Evolutionary conservation across 2,888 invertebrate genomes (phyloP), one percentile per base, ranked within the genome.

Genomic region (Anoncus sp.): DNA sequence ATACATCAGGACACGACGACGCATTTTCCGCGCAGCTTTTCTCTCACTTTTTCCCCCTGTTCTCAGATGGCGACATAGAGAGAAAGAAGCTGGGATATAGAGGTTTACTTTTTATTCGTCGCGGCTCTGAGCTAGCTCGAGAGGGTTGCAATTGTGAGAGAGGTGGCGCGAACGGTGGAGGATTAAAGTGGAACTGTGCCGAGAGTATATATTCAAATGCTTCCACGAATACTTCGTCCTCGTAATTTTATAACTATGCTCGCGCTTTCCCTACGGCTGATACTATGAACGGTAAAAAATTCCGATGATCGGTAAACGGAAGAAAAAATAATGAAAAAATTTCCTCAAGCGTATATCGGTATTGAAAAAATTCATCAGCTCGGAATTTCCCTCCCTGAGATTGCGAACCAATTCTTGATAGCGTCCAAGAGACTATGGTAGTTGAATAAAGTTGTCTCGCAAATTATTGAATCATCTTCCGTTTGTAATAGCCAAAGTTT

Each of bases 21-120:
- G 76, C 40, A 45, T 31, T 27, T 40, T 62, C 24, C 24, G 43
- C 71, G 35, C 27, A 72, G 38, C 69, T 67, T 62, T 47, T 20
- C 27, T 20, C 4, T 22, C 20, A 24, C 31, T 12, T 22, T 31
- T 20, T 7, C 40, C 31, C 24, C 22, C 43, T 38, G 49, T 38
- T n/a, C n/a, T 31, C 31, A 49, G 43, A 24, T 24, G 14, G 31
- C 40, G 57, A 43, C 35, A 53, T 22, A 63, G 49, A 27, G 35
- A 53, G 53, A 70, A 65, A 27, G 62, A 57, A 55, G 40, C 27
- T 22, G 27, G 38, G 27, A 43, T 55, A 38, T 57, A 51, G 38
- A 66, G 76, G 70, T 74, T 73, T 66, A 74, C 65, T 72, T 76
- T n/a, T 77, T 79, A 73, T 76, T 73, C 70, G 60, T 71, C 47